Conservation (phyloP, 1,140 invertebrate genomes). For the Lineus longissimus region DNA sequence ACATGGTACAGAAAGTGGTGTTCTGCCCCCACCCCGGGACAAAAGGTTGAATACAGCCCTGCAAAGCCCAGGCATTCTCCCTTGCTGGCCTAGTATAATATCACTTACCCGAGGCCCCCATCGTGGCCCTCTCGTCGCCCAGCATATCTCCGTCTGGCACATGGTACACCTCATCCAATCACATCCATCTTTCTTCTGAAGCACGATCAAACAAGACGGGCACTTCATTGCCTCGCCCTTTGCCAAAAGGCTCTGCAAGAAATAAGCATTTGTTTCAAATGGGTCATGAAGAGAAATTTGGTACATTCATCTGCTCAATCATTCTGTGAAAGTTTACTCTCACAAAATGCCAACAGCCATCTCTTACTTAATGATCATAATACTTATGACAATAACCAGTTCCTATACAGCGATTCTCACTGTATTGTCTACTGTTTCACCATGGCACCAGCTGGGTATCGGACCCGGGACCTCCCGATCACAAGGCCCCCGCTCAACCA, state of each 20-base stretch:
- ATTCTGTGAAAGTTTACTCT: not conserved
- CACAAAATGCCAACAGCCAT: no score
- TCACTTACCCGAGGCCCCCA: conserved; percentile 72
- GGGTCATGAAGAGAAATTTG: conserved; percentile 10
- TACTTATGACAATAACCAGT: no score
- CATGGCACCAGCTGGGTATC: no score
- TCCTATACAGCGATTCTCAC: no score
- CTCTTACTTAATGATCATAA: no score
- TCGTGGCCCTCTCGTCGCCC: conserved; percentile 81
- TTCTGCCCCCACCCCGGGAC: not conserved
- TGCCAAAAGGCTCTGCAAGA: conserved; percentile 68
- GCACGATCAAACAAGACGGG: conserved; percentile 75
- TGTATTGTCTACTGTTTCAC: no score
- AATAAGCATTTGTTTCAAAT: conserved; percentile 2
- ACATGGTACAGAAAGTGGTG: not conserved
- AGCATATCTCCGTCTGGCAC: conserved; percentile 92
- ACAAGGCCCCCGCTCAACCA: no score
- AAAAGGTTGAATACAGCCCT: not conserved
- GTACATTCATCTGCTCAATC: conserved; percentile 9
- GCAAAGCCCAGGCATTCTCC: no score
- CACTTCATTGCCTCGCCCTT: conserved; percentile 81
- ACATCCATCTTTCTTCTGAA: conserved; percentile 90
- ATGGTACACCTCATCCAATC: conserved; percentile 90
- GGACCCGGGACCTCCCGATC: no score
- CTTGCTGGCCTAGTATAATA: no score